A percentile compares a stretch with the other conserved stretches of the same genome.
Evolutionary conservation across 2,797 vertebrate genomes (phyloP).

Genomic region (Pampus argenteus): DNA sequence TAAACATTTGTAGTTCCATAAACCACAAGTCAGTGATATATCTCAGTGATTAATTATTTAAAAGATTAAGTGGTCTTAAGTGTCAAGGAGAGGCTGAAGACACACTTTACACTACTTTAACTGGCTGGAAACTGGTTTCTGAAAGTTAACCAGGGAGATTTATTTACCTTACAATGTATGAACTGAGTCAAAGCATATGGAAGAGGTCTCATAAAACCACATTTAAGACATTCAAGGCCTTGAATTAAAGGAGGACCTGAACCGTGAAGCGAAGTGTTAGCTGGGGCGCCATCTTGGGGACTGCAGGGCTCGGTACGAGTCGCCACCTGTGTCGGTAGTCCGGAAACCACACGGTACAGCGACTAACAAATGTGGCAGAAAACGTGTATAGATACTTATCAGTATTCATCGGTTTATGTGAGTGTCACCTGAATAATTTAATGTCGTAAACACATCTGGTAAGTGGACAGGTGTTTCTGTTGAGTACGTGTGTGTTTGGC

Average conservation of each 20-base stretch:
- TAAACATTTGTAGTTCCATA: neutral
- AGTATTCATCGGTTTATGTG: neutral
- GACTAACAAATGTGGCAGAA: neutral
- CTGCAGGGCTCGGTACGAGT: constrained; percentile 18
- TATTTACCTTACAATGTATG: neutral
- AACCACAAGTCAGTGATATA: neutral
- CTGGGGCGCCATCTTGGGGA: constrained; percentile 62
- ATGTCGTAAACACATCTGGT: too few species aligned
- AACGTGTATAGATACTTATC: neutral
- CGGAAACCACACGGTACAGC: neutral
- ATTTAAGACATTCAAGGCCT: neutral
- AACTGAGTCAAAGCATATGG: neutral
- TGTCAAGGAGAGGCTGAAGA: neutral
- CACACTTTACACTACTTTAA: neutral
- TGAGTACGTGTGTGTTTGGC: neutral
- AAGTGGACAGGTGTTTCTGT: neutral
- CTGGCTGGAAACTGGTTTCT: neutral
- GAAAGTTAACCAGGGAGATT: neutral
- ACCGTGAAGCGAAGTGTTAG: neutral
- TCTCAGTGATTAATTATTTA: neutral
- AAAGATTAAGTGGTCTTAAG: neutral
- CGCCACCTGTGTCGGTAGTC: fast-evolving
- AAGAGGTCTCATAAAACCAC: neutral
- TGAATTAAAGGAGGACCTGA: neutral
- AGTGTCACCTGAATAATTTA: neutral